These are phyloP conservation scores for Heterodera carotae DNA, from an alignment of 1,140 invertebrate species.

Conservation along the genomic window DNA sequence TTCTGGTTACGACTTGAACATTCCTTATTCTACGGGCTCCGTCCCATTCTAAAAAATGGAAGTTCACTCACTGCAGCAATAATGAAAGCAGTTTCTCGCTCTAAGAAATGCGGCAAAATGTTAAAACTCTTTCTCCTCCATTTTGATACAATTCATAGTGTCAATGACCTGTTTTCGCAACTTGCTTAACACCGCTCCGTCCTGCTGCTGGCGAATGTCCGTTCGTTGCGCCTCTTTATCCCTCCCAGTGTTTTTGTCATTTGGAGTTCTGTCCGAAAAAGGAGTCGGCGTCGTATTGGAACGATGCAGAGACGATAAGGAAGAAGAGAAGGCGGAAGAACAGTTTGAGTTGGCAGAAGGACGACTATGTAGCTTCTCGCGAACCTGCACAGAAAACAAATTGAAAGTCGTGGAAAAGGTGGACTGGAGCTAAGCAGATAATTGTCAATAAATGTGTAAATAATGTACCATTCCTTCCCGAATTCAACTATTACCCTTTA, in stretches of 20 bases:
- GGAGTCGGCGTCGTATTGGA: constrained; percentile 8
- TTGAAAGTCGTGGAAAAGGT: too few relatives aligned
- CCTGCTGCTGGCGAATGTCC: neutral
- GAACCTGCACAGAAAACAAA: neutral
- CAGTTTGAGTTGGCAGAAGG: neutral
- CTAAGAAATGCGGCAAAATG: too few relatives aligned
- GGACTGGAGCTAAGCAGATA: neutral
- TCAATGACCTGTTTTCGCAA: neutral
- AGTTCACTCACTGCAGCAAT: too few relatives aligned
- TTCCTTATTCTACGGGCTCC: too few relatives aligned
- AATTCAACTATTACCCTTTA: too few relatives aligned
- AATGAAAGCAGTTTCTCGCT: too few relatives aligned
- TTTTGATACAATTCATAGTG: neutral
- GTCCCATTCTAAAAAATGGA: too few relatives aligned
- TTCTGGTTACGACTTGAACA: too few relatives aligned
- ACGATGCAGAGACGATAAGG: constrained; percentile 1
- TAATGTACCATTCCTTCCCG: too few relatives aligned
- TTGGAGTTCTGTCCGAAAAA: neutral
- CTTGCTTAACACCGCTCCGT: neutral
- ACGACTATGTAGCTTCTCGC: neutral
- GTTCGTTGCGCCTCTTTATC: neutral
- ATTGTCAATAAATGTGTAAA: neutral
- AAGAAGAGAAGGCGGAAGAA: neutral
- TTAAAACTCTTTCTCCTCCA: too few relatives aligned
- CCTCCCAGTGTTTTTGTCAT: neutral